phyloP scores from a whole-genome alignment of 92 coral and sea anemone genomes.

The Anthopleura xanthogrammica region DNA sequence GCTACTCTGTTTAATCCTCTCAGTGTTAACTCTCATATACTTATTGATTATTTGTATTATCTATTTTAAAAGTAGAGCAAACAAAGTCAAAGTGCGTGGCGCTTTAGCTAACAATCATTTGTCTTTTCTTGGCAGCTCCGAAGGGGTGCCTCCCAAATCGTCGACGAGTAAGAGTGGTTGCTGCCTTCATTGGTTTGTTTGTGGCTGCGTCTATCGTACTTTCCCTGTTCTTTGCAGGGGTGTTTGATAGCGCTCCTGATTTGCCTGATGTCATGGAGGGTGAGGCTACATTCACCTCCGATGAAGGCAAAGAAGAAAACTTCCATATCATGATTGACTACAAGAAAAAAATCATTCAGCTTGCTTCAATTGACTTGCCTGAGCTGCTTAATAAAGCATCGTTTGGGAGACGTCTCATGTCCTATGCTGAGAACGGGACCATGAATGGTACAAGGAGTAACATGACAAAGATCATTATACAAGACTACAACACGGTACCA shows the following conservation, averaged over 20 bases:
- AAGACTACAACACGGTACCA: conserved; percentile 46
- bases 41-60: no score
- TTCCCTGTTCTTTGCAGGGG: conserved; percentile 29
- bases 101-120: no score
- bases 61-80: no score
- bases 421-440: conserved; percentile 26
- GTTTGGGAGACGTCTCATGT: conserved; percentile 39
- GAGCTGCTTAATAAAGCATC: neutral
- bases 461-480: conserved; percentile 41
- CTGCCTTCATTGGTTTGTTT: conserved; percentile 28
- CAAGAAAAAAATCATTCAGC: conserved; percentile 36
- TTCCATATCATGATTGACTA: conserved; percentile 43
- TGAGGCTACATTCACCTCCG: conserved; percentile 32
- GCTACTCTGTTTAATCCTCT: no score
- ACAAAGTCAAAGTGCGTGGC: no score
- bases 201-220: conserved; percentile 18
- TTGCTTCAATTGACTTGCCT: conserved; percentile 17
- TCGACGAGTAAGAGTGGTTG: conserved; percentile 7
- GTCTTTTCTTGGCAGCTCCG: neutral
- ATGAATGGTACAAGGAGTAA: conserved; percentile 22
- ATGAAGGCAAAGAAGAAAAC: conserved; percentile 31
- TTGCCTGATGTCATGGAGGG: conserved; percentile 51
- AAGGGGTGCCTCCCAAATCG: conserved; percentile 15
- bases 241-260: conserved; percentile 39
- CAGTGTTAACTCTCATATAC: no score